A percentile compares a stretch with the other conserved stretches of the same genome.
phyloP scores from a whole-genome alignment of 2,888 invertebrate genomes.

The Ceratothoa steindachneri region DNA sequence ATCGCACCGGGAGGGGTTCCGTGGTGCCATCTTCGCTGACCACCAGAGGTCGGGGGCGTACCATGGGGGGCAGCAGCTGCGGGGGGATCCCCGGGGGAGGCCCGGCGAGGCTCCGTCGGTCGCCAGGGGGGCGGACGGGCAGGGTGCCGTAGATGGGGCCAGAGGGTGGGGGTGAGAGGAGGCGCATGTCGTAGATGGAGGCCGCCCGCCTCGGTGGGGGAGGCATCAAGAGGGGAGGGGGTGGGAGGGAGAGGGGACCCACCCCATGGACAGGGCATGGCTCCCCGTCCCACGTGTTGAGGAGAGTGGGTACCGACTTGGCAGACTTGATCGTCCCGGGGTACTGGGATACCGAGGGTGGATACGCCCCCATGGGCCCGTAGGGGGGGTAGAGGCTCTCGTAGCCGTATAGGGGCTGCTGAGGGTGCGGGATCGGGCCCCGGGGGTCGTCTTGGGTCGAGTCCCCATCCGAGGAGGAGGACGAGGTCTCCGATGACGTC shows the following conservation, averaged over 20 bases:
- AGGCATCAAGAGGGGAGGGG: constrained; percentile 20
- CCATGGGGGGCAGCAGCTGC: constrained; percentile 44
- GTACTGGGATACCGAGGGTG: constrained; percentile 19
- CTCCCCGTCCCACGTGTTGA: constrained; percentile 45
- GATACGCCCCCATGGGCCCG: neutral
- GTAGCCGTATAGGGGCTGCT: constrained; percentile 27
- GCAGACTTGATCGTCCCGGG: constrained; percentile 44
- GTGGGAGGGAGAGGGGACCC: constrained; percentile 23
- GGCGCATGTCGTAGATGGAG: constrained; percentile 44
- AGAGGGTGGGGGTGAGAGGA: constrained; percentile 27
- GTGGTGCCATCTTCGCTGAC: constrained; percentile 38
- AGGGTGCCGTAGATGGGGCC: constrained; percentile 40
- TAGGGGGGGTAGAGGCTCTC: constrained; percentile 21
- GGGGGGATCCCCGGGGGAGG: constrained; percentile 39
- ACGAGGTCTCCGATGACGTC: constrained; percentile 26
- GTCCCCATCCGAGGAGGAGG: constrained; percentile 27
- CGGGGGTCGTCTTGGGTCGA: constrained; percentile 20
- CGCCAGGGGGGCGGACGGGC: constrained; percentile 17
- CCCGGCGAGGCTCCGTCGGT: constrained; percentile 15
- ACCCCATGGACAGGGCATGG: constrained; percentile 42
- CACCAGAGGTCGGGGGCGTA: constrained; percentile 44
- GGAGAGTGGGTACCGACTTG: constrained; percentile 40
- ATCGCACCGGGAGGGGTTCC: constrained; percentile 38
- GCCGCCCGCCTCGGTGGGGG: constrained; percentile 30
- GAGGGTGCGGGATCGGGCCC: constrained; percentile 16